Evolutionary conservation across 2,888 invertebrate species (phyloP).

Genomic region (Brachyptera putata): DNA sequence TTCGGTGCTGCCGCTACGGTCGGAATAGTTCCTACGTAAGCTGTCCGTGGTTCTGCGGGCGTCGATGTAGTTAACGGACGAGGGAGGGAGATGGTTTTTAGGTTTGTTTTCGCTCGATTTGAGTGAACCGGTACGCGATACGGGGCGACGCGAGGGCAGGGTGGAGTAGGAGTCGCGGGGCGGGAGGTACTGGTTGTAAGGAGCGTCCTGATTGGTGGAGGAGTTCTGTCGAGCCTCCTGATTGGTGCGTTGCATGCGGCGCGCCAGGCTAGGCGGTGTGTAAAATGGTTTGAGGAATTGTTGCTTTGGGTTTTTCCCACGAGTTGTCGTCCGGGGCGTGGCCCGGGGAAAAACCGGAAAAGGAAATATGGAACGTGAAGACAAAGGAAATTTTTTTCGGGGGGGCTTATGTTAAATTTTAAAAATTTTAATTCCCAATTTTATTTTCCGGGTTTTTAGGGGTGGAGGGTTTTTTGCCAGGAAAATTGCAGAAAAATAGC

Average conservation of each 20-base stretch:
- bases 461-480: no score
- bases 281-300: constrained; percentile 32
- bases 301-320: no score
- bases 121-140: constrained; percentile 33
- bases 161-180: background rate
- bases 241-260: constrained; percentile 36
- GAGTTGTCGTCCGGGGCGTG: background rate
- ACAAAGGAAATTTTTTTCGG: no score
- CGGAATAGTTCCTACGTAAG: no score
- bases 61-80: constrained; percentile 34
- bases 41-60: constrained; percentile 39
- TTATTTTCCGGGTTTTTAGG: no score
- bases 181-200: background rate
- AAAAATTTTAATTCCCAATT: no score
- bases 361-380: no score
- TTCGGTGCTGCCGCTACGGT: background rate
- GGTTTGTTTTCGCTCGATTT: constrained; percentile 37
- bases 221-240: background rate
- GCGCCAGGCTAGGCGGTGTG: constrained; percentile 44
- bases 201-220: constrained; percentile 1
- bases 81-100: constrained; percentile 39
- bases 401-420: no score
- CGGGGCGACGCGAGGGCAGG: constrained; percentile 1
- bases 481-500: no score
- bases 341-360: background rate